These are phyloP conservation scores for Zootermopsis nevadensis DNA, from an alignment of 2,888 invertebrate species.

Conservation along the genomic window DNA sequence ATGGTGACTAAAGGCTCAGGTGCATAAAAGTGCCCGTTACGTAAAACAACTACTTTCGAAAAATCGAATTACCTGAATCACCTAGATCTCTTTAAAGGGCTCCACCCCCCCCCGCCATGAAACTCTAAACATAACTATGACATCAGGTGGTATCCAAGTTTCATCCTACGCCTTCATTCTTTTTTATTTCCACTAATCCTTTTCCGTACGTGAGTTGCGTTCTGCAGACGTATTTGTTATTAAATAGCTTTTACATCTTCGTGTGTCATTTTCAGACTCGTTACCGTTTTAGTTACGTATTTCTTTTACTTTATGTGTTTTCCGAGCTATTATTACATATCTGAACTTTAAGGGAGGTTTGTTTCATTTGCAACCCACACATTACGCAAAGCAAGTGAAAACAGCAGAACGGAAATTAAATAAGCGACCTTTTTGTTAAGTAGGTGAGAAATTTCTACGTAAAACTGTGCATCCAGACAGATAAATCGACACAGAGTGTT, in stretches of 20 bases:
- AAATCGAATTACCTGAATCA: background rate
- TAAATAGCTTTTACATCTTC: conserved; percentile 1
- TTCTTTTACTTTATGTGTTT: background rate
- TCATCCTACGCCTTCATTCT: background rate
- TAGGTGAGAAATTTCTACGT: background rate
- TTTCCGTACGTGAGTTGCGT: conserved; percentile 22
- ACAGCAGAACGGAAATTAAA: background rate
- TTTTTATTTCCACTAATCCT: conserved; percentile 12
- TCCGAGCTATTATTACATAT: background rate
- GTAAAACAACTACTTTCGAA: background rate
- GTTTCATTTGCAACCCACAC: background rate
- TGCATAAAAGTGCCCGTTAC: background rate
- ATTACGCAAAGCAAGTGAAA: background rate
- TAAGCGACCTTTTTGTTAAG: background rate
- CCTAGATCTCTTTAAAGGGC: background rate
- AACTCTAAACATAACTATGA: background rate
- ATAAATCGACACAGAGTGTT: background rate
- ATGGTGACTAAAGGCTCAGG: background rate
- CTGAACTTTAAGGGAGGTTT: background rate
- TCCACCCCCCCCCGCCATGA: background rate
- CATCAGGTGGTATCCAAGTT: conserved; percentile 5
- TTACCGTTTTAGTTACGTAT: conserved; percentile 5
- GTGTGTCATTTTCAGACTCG: background rate
- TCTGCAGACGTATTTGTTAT: background rate
- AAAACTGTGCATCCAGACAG: background rate